These are phyloP conservation scores for Drosophila acutilabella DNA, from an alignment of 2,888 invertebrate genomes.

Conservation along the genomic window DNA sequence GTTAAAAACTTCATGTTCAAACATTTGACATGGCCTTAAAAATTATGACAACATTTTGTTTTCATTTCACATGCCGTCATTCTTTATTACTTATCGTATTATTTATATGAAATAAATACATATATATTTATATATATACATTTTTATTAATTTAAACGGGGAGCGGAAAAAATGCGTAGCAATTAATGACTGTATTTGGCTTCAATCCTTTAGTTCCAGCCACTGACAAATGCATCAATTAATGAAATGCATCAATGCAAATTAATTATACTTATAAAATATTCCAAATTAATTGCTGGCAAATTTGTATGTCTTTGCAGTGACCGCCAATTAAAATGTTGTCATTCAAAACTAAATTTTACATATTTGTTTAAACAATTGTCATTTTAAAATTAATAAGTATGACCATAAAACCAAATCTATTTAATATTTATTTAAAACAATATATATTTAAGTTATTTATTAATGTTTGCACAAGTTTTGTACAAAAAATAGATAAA, in stretches of 20 bases:
- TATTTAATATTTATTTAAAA: not conserved
- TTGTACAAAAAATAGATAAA: not conserved
- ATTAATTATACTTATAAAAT: conserved; percentile 32
- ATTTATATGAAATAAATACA: conserved; percentile 21
- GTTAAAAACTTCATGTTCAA: conserved; percentile 48
- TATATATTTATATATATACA: conserved; percentile 1
- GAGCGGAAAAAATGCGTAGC: not conserved
- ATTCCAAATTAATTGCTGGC: conserved; percentile 17
- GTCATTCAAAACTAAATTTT: no score
- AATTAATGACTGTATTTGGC: conserved; percentile 32
- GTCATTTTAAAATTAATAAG: no score
- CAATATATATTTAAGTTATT: not conserved
- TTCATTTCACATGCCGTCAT: conserved; percentile 41
- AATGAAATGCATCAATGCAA: conserved; percentile 28
- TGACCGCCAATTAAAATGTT: not conserved
- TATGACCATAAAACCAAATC: no score
- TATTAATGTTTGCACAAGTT: not conserved
- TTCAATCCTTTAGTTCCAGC: conserved; percentile 21
- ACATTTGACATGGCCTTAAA: conserved; percentile 60
- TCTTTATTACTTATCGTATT: conserved; percentile 39
- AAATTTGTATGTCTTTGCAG: not conserved
- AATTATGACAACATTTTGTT: conserved; percentile 62
- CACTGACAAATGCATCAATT: conserved; percentile 35
- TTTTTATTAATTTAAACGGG: conserved; percentile 31
- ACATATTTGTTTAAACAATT: no score